Base-by-base conservation (phyloP, 2,113 vertebrate genomes). In the Cranoglanis bouderius region DNA sequence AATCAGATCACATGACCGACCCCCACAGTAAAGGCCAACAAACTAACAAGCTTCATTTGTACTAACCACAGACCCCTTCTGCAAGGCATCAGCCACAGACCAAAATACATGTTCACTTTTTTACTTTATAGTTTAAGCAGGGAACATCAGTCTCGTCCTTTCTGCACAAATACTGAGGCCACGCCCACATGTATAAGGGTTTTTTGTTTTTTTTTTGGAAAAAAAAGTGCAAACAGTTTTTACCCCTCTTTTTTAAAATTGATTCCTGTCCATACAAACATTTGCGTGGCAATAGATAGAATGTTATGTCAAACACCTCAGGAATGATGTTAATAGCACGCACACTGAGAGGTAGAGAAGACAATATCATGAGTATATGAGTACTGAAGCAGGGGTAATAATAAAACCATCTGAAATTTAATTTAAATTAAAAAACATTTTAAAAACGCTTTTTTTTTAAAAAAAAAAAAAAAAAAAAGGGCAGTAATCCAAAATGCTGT, bases 1-100 rank as follows among this genome's bases (percentile, higher is more conserved):
- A 88, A 91, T 90, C 90, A 85, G 57, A 53, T 85, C 70, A 80
- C 74, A 74, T 65, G 59, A 35, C 61, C 59, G 19, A 65, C 38
- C 82, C 87, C 46, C 2, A 59, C 84, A 51, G 55, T 53, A 87
- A 91, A 89, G 82, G 77, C 82, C 82, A 67, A 63, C 14, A 40
- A 75, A 80, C 57, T 88, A 88, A 86, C 84, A 86, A 46, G 57
- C 70, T 81, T 78, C 67, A 80, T 83, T 70, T 51, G 43, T 29
- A 87, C 80, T 83, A 63, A 89, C 38, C 74, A 81, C 74, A 57
- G 84, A 10, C 26, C 65, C 24, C 77, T 61, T 82, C 51, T 51
- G 46, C 21, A 86, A 57, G 70, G 43, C 80, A 80, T 78, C 26
- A 81, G 51, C 51, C 85, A 89, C 46, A 77, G 51, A 29, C 32